A percentile compares a stretch with the other conserved stretches of the same genome.
phyloP scores from a whole-genome alignment of 2,797 vertebrate genomes.

The Gymnothorax javanicus region DNA sequence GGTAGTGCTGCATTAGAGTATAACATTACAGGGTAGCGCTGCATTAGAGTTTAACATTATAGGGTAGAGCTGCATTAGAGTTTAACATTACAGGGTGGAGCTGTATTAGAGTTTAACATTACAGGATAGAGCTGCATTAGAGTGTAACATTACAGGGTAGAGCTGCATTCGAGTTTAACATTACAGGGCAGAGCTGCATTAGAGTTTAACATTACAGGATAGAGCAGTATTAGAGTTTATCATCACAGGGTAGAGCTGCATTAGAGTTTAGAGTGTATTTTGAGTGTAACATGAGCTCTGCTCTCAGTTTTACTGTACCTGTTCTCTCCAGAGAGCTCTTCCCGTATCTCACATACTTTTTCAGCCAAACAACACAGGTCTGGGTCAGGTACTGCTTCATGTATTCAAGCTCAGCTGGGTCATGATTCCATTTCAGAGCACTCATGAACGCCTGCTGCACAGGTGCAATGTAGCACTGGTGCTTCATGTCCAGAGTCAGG shows the following conservation, averaged over 20 bases:
- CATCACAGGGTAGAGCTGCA: background rate
- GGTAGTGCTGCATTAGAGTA: too few species aligned
- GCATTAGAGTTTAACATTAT: too few species aligned
- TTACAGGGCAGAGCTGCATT: too few species aligned
- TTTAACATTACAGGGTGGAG: too few species aligned
- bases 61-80: too few species aligned
- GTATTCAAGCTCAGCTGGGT: rapidly evolving
- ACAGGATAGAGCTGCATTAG: too few species aligned
- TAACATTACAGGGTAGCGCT: too few species aligned
- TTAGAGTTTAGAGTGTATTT: background rate
- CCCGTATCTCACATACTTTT: slow-evolving; percentile 49
- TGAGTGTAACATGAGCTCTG: background rate
- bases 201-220: too few species aligned
- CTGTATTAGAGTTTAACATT: too few species aligned
- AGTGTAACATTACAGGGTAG: too few species aligned
- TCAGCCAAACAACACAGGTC: background rate
- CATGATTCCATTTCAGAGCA: background rate
- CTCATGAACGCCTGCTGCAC: slow-evolving; percentile 20
- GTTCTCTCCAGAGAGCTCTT: too few species aligned
- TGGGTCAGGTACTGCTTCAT: rapidly evolving
- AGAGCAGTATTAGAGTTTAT: background rate
- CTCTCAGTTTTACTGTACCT: slow-evolving; percentile 45
- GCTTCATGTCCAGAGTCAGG: slow-evolving; percentile 1
- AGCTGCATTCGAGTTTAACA: too few species aligned
- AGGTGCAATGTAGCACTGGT: slow-evolving; percentile 30